Conservation (phyloP, 2,113 vertebrate species). For the Vulpes ferrilata region DNA sequence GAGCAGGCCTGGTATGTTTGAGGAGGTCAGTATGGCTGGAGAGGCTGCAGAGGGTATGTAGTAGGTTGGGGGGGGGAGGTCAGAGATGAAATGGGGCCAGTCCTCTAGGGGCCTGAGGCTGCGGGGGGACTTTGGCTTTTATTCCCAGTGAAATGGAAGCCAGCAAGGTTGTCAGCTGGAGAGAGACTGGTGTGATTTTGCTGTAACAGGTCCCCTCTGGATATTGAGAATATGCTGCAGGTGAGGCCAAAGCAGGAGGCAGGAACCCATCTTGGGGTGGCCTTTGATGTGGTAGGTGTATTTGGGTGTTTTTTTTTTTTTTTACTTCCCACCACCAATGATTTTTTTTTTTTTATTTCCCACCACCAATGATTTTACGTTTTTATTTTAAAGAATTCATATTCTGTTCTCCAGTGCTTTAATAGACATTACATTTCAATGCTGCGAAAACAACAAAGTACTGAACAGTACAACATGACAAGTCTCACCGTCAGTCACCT, state of each 20-base stretch:
- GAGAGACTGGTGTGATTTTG: background rate
- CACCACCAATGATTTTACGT: slow-evolving; percentile 38
- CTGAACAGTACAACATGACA: background rate
- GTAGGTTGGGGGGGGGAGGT: background rate
- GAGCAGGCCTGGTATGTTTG: accelerated
- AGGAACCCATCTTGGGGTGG: too few relatives aligned
- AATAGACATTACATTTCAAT: background rate
- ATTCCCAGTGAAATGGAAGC: background rate
- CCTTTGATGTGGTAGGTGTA: slow-evolving; percentile 12
- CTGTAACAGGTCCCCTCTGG: background rate
- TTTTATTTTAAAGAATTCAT: background rate
- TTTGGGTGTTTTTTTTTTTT: background rate
- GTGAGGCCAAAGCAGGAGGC: background rate
- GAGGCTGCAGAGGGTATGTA: accelerated
- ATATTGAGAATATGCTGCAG: background rate
- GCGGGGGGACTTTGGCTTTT: background rate
- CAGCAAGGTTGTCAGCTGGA: background rate
- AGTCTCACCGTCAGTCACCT: background rate
- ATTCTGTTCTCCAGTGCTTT: background rate
- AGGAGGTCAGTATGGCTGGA: background rate
- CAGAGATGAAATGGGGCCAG: background rate
- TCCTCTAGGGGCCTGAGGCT: background rate
- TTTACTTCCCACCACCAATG: slow-evolving; percentile 4
- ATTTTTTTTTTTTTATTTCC: slow-evolving; percentile 14
- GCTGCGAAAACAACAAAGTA: background rate